A percentile compares a stretch with the other conserved stretches of the same genome.
Evolutionary conservation across 2,888 invertebrate genomes (phyloP).

Genomic region (Cantharis nigra): DNA sequence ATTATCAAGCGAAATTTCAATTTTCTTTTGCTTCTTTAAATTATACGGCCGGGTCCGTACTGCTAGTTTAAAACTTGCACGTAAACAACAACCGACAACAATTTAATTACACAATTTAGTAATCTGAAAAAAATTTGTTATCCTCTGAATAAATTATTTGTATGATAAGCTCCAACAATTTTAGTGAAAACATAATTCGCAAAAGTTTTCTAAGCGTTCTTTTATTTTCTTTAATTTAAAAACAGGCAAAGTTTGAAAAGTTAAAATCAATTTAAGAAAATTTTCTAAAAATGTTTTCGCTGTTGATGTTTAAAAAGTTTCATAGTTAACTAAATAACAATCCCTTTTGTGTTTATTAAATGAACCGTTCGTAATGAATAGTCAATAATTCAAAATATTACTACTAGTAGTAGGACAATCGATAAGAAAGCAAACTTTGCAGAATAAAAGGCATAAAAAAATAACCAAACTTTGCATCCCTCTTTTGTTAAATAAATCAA

Average conservation of each 20-base stretch:
- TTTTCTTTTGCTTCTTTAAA: constrained; percentile 4
- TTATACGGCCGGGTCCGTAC: neutral
- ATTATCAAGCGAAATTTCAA: constrained; percentile 10
- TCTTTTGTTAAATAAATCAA: too few species aligned
- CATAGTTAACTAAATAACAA: neutral
- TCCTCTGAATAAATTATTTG: neutral
- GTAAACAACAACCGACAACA: neutral
- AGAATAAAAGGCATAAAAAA: neutral
- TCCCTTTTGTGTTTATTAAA: neutral
- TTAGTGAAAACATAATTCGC: neutral
- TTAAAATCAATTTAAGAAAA: neutral
- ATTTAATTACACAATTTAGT: neutral
- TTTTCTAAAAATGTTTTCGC: neutral
- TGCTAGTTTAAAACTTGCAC: neutral
- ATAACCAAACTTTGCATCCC: neutral
- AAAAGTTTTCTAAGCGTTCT: neutral
- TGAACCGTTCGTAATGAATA: neutral
- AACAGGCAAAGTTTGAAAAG: neutral
- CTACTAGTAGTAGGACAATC: neutral
- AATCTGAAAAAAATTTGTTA: neutral
- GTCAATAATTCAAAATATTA: neutral
- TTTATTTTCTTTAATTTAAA: neutral
- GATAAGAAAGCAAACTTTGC: neutral
- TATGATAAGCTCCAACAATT: neutral
- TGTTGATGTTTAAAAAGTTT: neutral